Evolutionary conservation across 2,888 invertebrate genomes (phyloP).

Genomic region (Drosophila nigritarsus): DNA sequence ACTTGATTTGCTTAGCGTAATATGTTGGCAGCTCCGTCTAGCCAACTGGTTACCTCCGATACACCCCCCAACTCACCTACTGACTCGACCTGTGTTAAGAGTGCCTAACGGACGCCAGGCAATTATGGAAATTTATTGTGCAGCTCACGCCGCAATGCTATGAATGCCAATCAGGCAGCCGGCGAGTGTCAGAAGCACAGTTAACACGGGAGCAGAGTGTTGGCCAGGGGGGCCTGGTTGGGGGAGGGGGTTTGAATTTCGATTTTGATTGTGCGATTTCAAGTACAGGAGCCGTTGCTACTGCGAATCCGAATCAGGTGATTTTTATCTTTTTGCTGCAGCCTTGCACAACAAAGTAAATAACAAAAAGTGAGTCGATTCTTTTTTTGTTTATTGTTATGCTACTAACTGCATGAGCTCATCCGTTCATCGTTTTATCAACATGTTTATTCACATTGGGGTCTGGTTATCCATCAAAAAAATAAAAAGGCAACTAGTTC

Average conservation of each 20-base stretch:
- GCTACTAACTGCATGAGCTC: slow-evolving; percentile 46
- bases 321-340: slow-evolving; percentile 34
- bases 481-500: slow-evolving; percentile 10
- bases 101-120: slow-evolving; percentile 66
- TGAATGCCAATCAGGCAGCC: slow-evolving; percentile 68
- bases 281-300: slow-evolving; percentile 39
- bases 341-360: slow-evolving; percentile 33
- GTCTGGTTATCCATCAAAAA: slow-evolving; percentile 38
- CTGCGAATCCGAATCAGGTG: slow-evolving; percentile 22
- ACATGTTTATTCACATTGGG: slow-evolving; percentile 36
- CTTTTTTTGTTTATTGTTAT: neutral
- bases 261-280: slow-evolving; percentile 42
- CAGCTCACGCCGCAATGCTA: slow-evolving; percentile 53
- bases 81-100: slow-evolving; percentile 29
- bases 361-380: slow-evolving; percentile 14
- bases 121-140: slow-evolving; percentile 79
- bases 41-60: neutral
- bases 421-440: slow-evolving; percentile 36
- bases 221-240: neutral
- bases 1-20: slow-evolving; percentile 69
- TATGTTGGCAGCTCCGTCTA: slow-evolving; percentile 15
- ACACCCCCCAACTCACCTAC: neutral
- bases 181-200: slow-evolving; percentile 36
- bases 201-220: neutral
- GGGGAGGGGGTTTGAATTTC: slow-evolving; percentile 8